A percentile compares a stretch with the other conserved stretches of the same genome.
Conservation (phyloP, 2,888 invertebrate genomes). For the Idaea dimidiata region DNA sequence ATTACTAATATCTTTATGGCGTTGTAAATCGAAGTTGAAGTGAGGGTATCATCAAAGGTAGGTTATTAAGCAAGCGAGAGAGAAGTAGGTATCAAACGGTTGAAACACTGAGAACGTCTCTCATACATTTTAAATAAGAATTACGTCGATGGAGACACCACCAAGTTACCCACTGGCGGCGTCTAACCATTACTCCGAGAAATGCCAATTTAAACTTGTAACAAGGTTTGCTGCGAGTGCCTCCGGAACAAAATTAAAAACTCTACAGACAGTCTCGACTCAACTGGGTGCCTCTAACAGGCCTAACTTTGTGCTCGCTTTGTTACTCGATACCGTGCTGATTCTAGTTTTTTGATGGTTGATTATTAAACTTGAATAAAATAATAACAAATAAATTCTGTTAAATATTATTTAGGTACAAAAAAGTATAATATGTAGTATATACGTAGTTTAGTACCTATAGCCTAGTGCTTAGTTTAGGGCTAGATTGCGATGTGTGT, state of each 20-base stretch:
- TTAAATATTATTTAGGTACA: too few species aligned
- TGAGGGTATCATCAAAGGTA: neutral
- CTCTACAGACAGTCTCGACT: conserved; percentile 54
- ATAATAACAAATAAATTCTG: too few species aligned
- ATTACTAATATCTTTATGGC: neutral
- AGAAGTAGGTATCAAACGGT: neutral
- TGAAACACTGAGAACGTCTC: conserved; percentile 21
- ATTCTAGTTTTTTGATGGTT: conserved; percentile 15
- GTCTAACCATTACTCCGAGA: conserved; percentile 76
- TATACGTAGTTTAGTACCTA: too few species aligned
- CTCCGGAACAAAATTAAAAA: conserved; percentile 77
- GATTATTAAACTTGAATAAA: neutral
- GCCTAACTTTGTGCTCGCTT: conserved; percentile 72
- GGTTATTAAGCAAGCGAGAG: neutral
- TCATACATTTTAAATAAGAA: conserved; percentile 76
- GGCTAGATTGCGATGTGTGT: too few species aligned
- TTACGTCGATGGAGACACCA: conserved; percentile 66
- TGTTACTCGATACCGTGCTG: conserved; percentile 54
- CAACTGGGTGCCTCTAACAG: conserved; percentile 57
- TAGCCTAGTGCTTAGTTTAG: too few species aligned
- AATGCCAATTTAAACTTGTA: conserved; percentile 80
- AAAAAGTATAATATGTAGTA: too few species aligned
- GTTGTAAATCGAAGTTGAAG: neutral
- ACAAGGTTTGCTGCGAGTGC: conserved; percentile 77
- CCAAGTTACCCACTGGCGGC: conserved; percentile 62